Conservation (phyloP, 1,140 invertebrate species). For the Cydia splendana region DNA sequence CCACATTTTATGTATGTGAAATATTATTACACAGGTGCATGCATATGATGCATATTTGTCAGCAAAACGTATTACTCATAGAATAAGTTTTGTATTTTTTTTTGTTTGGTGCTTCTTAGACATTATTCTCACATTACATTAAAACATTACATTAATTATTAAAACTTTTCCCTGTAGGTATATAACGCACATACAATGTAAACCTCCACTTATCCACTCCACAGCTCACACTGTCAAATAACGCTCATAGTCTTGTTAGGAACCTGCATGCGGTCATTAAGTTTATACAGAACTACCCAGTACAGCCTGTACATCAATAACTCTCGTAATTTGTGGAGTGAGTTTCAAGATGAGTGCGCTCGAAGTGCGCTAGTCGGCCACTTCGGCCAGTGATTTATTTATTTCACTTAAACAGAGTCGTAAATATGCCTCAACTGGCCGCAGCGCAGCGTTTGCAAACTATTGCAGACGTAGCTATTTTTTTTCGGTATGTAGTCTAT, state of each 20-base stretch:
- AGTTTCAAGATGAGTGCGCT: constrained; percentile 64
- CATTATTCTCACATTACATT: no score
- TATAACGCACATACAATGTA: neutral
- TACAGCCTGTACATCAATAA: constrained; percentile 57
- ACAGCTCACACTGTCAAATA: constrained; percentile 1
- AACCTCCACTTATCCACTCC: neutral
- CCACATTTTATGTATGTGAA: no score
- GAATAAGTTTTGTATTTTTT: no score
- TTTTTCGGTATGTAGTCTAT: neutral
- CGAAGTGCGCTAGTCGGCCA: constrained; percentile 49
- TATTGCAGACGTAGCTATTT: neutral
- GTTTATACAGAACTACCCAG: constrained; percentile 39
- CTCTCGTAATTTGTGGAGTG: constrained; percentile 45
- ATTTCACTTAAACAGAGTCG: constrained; percentile 66
- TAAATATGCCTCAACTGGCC: constrained; percentile 48
- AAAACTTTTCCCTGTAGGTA: neutral
- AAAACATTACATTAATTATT: no score
- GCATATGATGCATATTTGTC: no score
- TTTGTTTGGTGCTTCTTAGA: no score
- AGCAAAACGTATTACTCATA: no score
- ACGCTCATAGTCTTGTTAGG: constrained; percentile 9
- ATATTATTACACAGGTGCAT: no score
- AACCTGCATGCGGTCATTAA: neutral
- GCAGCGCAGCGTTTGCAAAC: neutral
- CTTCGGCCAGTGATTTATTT: constrained; percentile 63